These are phyloP conservation scores for Amitus sp. DNA, from an alignment of 2,888 invertebrate species.

Conservation along the genomic window DNA sequence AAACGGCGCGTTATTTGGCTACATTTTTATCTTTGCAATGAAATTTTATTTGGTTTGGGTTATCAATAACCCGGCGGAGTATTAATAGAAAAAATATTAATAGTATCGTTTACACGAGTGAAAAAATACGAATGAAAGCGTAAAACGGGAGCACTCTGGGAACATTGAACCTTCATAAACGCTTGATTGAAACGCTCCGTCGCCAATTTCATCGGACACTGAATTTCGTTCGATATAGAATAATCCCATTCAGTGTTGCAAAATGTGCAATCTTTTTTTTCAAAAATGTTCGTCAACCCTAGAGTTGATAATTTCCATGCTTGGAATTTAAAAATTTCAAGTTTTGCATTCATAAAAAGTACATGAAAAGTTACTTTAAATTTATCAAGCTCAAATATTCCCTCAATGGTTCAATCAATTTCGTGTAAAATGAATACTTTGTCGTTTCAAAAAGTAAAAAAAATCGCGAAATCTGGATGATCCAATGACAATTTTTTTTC, in stretches of 20 bases:
- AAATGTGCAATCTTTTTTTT: not conserved
- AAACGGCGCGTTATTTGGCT: not conserved
- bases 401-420: too few species aligned
- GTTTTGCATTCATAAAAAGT: too few species aligned
- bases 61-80: not conserved
- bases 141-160: not conserved
- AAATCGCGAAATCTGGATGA: too few species aligned
- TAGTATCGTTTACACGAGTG: constrained; percentile 1
- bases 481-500: too few species aligned
- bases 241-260: not conserved
- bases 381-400: too few species aligned
- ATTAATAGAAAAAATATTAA: constrained; percentile 1
- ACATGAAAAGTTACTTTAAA: too few species aligned
- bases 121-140: too few species aligned
- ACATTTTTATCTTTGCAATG: not conserved
- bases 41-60: not conserved
- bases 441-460: too few species aligned
- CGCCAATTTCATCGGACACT: not conserved
- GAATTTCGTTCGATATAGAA: not conserved
- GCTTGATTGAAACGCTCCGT: not conserved
- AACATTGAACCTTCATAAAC: not conserved
- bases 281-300: too few species aligned
- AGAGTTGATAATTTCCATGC: too few species aligned
- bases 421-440: too few species aligned
- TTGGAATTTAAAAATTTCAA: too few species aligned